Evolutionary conservation across 2,888 invertebrate genomes (phyloP).

Genomic region (Sinodicranocentrus sp.): DNA sequence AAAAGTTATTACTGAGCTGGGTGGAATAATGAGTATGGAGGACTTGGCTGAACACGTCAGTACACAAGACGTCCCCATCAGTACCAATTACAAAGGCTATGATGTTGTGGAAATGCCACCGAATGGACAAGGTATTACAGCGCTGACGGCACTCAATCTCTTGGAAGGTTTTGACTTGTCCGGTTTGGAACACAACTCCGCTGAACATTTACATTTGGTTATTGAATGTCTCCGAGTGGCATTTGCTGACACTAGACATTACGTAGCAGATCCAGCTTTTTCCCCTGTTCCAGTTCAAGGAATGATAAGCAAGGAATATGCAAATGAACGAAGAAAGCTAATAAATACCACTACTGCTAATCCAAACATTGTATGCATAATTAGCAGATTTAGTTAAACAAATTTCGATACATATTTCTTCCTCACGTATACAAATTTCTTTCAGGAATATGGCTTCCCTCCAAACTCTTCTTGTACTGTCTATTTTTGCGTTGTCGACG

Average conservation of each 20-base stretch:
- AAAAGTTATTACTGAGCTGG: conserved; percentile 63
- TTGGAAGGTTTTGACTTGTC: conserved; percentile 78
- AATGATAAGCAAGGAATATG: conserved; percentile 78
- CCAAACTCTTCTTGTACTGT: conserved; percentile 77
- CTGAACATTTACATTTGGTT: conserved; percentile 78
- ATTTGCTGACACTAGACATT: conserved; percentile 78
- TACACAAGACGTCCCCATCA: conserved; percentile 71
- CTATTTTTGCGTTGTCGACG: conserved; percentile 78
- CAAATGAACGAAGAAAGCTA: conserved; percentile 77
- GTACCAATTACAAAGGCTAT: conserved; percentile 72
- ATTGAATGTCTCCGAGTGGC: conserved; percentile 78
- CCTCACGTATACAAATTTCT: no score
- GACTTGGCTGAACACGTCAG: conserved; percentile 68
- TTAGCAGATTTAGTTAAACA: not conserved
- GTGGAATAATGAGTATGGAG: conserved; percentile 69
- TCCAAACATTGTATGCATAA: conserved; percentile 64
- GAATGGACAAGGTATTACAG: conserved; percentile 79
- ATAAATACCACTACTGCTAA: conserved; percentile 75
- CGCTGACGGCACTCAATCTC: conserved; percentile 78
- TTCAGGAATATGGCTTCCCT: conserved; percentile 73
- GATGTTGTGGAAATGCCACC: conserved; percentile 79
- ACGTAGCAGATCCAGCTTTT: conserved; percentile 78
- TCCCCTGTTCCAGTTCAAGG: conserved; percentile 77
- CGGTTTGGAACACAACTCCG: conserved; percentile 78
- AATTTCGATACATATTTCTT: not conserved